Conservation (phyloP, 2,113 vertebrate genomes). For the Etia nguti region DNA sequence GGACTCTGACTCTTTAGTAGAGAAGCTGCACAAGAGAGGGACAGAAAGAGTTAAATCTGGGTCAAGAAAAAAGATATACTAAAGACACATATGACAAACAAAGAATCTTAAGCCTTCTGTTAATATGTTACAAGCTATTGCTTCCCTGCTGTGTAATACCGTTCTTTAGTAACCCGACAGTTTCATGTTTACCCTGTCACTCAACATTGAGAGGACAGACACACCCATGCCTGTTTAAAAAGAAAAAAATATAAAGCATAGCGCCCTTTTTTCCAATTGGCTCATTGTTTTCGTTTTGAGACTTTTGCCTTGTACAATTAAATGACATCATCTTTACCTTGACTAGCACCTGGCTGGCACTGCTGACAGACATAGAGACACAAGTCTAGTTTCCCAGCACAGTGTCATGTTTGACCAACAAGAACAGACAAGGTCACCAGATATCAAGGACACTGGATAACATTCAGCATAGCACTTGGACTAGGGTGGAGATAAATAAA, state of each 20-base stretch:
- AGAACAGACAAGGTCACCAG: constrained; percentile 32
- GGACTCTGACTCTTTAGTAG: constrained; percentile 71
- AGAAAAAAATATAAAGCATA: not conserved
- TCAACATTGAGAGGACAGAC: not conserved
- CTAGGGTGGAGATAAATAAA: constrained; percentile 12
- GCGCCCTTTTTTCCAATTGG: constrained; percentile 21
- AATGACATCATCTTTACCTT: constrained; percentile 56
- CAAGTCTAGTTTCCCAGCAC: constrained; percentile 37
- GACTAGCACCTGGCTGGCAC: not conserved
- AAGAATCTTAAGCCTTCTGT: not conserved
- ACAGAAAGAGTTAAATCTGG: not conserved
- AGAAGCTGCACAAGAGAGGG: constrained; percentile 62
- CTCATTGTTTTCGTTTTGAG: constrained; percentile 14
- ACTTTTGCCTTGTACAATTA: constrained; percentile 22
- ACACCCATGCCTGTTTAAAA: not conserved
- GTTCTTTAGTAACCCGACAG: constrained; percentile 1
- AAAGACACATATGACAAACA: not conserved
- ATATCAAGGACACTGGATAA: constrained; percentile 33
- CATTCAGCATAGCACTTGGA: not conserved
- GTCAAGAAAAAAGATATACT: not conserved
- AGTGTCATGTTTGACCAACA: constrained; percentile 30
- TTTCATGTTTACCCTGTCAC: constrained; percentile 24
- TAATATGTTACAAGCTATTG: constrained; percentile 7
- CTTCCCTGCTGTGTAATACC: not conserved
- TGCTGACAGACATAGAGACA: constrained; percentile 18